phyloP scores from a whole-genome alignment of 2,113 vertebrate genomes.

The Sialia sialis region DNA sequence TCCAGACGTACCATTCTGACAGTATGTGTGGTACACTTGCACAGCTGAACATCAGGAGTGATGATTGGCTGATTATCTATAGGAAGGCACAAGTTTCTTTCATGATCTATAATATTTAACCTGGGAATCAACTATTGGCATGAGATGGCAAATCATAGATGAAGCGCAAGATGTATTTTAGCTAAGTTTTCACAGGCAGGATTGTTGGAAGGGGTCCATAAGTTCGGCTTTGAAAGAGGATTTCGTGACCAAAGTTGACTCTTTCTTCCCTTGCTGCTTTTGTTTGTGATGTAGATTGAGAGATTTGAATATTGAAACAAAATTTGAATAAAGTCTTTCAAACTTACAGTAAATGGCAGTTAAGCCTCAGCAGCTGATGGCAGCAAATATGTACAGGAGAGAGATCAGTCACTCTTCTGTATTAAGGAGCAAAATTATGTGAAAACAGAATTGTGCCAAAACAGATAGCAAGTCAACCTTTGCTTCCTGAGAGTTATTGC shows the following conservation, averaged over 20 bases:
- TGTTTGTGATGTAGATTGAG: neutral
- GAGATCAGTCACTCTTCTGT: neutral
- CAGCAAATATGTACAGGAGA: constrained; percentile 29
- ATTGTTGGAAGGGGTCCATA: neutral
- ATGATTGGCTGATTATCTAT: neutral
- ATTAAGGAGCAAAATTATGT: neutral
- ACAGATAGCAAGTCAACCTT: neutral
- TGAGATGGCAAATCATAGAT: neutral
- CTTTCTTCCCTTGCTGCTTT: neutral
- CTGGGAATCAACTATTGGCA: neutral
- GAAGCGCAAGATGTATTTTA: neutral
- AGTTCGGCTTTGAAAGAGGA: neutral
- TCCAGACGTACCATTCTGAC: rapidly evolving
- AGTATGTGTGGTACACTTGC: neutral
- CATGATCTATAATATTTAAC: neutral
- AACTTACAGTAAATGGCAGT: neutral
- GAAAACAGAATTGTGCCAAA: neutral
- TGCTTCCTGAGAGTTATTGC: neutral
- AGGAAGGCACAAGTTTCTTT: neutral
- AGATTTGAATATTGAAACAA: neutral
- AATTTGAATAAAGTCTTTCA: neutral
- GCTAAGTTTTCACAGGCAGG: neutral
- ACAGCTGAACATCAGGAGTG: neutral
- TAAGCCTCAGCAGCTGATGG: constrained; percentile 55
- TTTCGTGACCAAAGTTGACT: neutral